phyloP scores from a whole-genome alignment of 2,888 invertebrate species.

The Antheraea assamensis region DNA sequence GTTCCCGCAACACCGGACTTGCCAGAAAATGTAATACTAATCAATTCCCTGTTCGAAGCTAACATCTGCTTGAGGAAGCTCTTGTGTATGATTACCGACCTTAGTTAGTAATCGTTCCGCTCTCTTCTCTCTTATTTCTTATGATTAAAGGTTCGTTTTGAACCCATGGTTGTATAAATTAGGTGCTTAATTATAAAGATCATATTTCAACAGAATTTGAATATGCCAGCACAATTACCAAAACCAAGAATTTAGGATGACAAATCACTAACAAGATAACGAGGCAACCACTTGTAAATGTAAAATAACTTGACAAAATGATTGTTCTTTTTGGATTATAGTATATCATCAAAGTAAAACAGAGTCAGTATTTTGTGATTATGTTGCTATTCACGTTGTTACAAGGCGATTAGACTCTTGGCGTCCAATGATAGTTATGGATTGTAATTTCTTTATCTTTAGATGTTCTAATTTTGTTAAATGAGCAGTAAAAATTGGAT shows the following conservation, averaged over 20 bases:
- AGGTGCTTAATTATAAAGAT: too few relatives aligned
- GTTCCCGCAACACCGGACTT: conserved; percentile 57
- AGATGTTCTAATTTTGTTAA: not conserved
- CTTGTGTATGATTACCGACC: conserved; percentile 57
- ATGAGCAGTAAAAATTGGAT: not conserved
- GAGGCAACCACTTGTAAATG: not conserved
- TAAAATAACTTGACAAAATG: not conserved
- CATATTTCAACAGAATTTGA: too few relatives aligned
- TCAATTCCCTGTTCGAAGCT: conserved; percentile 84
- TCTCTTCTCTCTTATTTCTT: not conserved
- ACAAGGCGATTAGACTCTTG: not conserved
- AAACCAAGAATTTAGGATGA: too few relatives aligned
- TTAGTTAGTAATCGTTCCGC: conserved; percentile 46
- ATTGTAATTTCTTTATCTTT: not conserved
- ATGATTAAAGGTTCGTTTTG: too few relatives aligned
- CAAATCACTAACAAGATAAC: too few relatives aligned
- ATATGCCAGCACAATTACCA: too few relatives aligned
- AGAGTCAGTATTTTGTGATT: not conserved
- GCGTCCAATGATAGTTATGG: not conserved
- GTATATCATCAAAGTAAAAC: not conserved
- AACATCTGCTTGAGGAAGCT: conserved; percentile 66
- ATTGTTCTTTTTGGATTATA: not conserved
- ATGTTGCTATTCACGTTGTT: not conserved
- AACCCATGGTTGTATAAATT: too few relatives aligned
- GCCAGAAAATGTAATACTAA: conserved; percentile 84